Base-by-base conservation (phyloP, 2,797 vertebrate genomes). In the Ciconia nigra region DNA sequence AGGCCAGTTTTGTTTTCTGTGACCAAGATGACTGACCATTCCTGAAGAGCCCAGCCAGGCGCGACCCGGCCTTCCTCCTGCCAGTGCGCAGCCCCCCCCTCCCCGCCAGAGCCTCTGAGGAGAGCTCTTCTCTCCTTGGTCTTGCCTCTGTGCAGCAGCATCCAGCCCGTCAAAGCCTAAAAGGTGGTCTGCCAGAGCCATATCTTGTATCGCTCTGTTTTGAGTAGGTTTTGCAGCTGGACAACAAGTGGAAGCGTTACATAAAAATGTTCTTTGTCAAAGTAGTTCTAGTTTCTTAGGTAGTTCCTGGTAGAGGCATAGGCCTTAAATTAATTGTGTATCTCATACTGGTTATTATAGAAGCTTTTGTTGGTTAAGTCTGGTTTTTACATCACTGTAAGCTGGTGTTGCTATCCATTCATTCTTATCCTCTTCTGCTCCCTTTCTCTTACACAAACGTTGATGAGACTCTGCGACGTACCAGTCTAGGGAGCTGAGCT, bases 1-100 rank as follows among this genome's bases (percentile, higher is more conserved):
- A 9, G 31, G 25, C n/a, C 25, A 0, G 9, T 29, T 61, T 8
- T 31, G 41, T 15, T 41, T 33, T 21, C 35, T 8, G 5, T 37
- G 58, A 1, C 12, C 46, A 0, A 33, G 13, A 9, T 31, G 20
- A 1, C 4, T 37, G 41, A 2, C 24, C 2, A 0, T 19, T 15
- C 35, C 37, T 16, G 54, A 9, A 35, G 10, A 15, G 10, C 35
- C 10, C 19, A 1, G 33, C 28, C 49, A 12, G 67, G 54, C 31
- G 0, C 5, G 13, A 13, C 14, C 26, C 15, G 1, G 35, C 65
- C 55, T 47, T 31, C 41, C 10, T 31, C 15, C 14, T 31, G 1
- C 5, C 42, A 25, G 37, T 37, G 35, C 52, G 3, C 2, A 26
- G 61, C 1, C 9, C 8, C 37, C 7, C 11, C 4, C 19, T 2